Conservation (phyloP, 2,113 vertebrate species). For the Crotalus viridis region DNA sequence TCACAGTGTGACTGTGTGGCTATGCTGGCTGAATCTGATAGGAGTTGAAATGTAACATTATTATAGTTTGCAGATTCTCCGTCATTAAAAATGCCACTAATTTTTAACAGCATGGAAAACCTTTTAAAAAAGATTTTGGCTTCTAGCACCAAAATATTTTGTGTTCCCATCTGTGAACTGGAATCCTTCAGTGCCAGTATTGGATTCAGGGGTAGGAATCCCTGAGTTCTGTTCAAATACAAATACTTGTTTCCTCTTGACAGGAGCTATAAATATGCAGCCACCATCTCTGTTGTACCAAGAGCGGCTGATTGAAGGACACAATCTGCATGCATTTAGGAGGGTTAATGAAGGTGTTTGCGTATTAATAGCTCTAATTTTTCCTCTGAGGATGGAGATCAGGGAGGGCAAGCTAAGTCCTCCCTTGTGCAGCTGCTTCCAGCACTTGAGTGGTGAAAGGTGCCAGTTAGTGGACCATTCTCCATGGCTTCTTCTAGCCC, state of each 20-base stretch:
- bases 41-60: not conserved
- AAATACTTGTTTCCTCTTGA: not conserved
- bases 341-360: constrained; percentile 17
- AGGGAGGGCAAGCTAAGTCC: not conserved
- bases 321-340: constrained; percentile 27
- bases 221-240: not conserved
- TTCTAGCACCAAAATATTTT: not conserved
- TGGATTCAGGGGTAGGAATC: not conserved
- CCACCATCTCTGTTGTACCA: not conserved
- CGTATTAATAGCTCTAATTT: not conserved
- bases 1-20: not conserved
- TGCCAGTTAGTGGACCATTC: not conserved
- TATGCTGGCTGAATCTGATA: not conserved
- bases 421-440: not conserved
- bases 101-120: not conserved
- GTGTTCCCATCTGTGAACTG: not conserved
- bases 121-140: not conserved
- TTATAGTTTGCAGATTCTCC: not conserved
- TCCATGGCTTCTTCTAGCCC: not conserved
- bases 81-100: not conserved
- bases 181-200: not conserved
- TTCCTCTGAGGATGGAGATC: not conserved
- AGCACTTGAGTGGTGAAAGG: not conserved
- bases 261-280: not conserved
- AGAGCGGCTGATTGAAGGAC: constrained; percentile 4